phyloP scores from a whole-genome alignment of 2,797 vertebrate species.

The Lepidocolaptes lacrymiger region DNA sequence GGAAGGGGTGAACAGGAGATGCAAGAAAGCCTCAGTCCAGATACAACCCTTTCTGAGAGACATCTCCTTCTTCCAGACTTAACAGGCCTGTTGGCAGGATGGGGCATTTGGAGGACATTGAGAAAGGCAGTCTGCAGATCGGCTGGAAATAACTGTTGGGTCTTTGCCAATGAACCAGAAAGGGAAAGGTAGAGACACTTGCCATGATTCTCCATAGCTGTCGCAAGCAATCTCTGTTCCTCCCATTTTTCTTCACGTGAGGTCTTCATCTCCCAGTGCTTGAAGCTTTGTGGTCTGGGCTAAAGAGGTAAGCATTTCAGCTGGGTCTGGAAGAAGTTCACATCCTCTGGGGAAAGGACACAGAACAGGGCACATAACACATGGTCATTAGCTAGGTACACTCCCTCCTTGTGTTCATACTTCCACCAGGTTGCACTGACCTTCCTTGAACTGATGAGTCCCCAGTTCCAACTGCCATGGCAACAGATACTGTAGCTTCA shows the following conservation, averaged over 20 bases:
- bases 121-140: neutral
- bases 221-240: neutral
- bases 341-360: neutral
- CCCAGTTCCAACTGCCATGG: neutral
- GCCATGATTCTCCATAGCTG: neutral
- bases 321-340: neutral
- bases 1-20: neutral
- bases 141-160: conserved; percentile 25
- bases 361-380: neutral
- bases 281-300: conserved; percentile 1
- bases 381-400: neutral
- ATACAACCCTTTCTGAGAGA: neutral
- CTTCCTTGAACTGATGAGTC: neutral
- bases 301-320: neutral
- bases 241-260: neutral
- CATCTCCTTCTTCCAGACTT: conserved; percentile 9
- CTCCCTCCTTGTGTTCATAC: neutral
- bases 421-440: neutral
- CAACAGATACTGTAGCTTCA: neutral
- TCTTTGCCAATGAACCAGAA: conserved; percentile 36
- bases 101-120: conserved; percentile 30
- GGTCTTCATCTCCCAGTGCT: conserved; percentile 16
- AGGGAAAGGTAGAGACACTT: conserved; percentile 16
- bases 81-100: conserved; percentile 20
- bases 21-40: neutral